Evolutionary conservation across 2,888 invertebrate species (phyloP), one percentile per base, ranked within the genome.

Genomic region (Endomychus coccineus): DNA sequence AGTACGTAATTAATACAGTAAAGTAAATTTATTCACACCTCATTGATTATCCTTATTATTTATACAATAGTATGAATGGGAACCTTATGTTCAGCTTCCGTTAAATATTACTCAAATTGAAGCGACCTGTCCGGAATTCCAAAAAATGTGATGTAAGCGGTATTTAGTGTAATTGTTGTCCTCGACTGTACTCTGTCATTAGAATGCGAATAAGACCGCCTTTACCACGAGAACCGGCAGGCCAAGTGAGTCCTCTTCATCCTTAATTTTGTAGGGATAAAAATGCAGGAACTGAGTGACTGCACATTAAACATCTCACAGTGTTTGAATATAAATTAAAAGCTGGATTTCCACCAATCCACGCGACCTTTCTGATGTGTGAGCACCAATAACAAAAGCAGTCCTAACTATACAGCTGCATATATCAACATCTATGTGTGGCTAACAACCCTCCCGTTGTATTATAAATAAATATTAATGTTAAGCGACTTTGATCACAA

Each of bases 291-390:
- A 56, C 56, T 62, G 61, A 58, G 51, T 54, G 51, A 53, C 55
- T 55, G 54, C 54, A 55, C 50, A 42, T 51, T 51, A 51, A 51
- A 50, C 54, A 56, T 52, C 50, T 49, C 50, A 39, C 41, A 43
- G 46, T 49, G 48, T 47, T 46, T 48, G 56, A 54, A 59, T 58
- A 54, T 58, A 61, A 63, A 62, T 62, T 60, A 61, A 61, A 61
- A 61, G 57, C 59, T 41, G 34, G 45, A 40, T 32, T 42, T 44
- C 49, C 50, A 46, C 54, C 52, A 54, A 54, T 54, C 47, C 46
- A 27, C 39, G 34, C 32, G 37, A 37, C 39, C 43, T 47, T 49
- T 40, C 27, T 21, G 24, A 25, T 22, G 38, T 38, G 43, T 42
- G 44, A 39, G 39, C 48, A 54, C 58, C 58, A 58, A 58, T 58